These are phyloP conservation scores for Lontra canadensis DNA, from an alignment of 2,113 vertebrate genomes.

Conservation along the genomic window DNA sequence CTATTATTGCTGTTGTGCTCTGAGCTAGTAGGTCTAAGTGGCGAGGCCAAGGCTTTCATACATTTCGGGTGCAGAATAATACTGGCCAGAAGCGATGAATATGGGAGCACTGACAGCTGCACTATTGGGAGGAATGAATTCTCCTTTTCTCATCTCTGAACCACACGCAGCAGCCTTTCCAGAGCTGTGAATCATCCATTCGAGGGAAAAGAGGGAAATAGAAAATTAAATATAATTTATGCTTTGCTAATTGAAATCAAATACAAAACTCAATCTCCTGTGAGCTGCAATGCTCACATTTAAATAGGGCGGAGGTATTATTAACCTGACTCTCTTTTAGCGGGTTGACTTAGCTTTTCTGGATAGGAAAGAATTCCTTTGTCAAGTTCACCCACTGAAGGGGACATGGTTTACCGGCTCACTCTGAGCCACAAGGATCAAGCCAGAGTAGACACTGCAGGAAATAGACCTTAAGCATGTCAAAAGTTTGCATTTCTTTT, in stretches of 20 bases:
- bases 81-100: slow-evolving; percentile 13
- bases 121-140: slow-evolving; percentile 33
- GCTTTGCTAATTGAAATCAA: slow-evolving; percentile 87
- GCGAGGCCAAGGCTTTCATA: not conserved
- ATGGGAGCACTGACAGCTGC: not conserved
- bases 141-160: slow-evolving; percentile 70
- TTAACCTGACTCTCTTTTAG: slow-evolving; percentile 68
- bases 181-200: slow-evolving; percentile 78
- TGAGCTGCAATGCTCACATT: slow-evolving; percentile 73
- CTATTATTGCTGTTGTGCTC: slow-evolving; percentile 63
- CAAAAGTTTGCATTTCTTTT: slow-evolving; percentile 27
- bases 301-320: slow-evolving; percentile 63
- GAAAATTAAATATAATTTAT: slow-evolving; percentile 85
- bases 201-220: slow-evolving; percentile 67
- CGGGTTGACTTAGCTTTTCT: slow-evolving; percentile 51
- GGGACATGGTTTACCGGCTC: not conserved
- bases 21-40: slow-evolving; percentile 64
- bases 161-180: slow-evolving; percentile 67
- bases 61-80: slow-evolving; percentile 70
- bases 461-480: not conserved
- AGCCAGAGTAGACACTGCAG: not conserved
- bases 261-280: slow-evolving; percentile 84
- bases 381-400: not conserved
- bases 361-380: slow-evolving; percentile 53
- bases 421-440: not conserved